Percentiles rank a stretch among this genome's conserved stretches.
Conservation (phyloP, 2,888 invertebrate genomes). For the Thyatira batis region DNA sequence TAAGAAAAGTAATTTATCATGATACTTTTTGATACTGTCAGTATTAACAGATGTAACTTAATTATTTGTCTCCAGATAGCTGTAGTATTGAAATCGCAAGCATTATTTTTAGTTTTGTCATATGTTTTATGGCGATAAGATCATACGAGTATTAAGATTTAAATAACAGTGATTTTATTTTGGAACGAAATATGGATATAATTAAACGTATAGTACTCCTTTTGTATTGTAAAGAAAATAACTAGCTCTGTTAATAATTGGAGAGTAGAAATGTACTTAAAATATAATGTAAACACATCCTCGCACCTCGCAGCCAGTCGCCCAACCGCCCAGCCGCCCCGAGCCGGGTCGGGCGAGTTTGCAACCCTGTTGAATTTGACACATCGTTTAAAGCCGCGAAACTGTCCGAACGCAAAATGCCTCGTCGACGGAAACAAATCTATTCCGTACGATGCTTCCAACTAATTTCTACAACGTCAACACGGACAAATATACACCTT, state of each 20-base stretch:
- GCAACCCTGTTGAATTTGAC: conserved; percentile 1
- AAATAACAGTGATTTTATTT: too few species aligned
- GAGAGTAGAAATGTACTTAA: not conserved
- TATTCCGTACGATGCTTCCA: conserved; percentile 6
- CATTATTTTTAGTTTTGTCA: too few species aligned
- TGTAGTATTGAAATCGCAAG: not conserved
- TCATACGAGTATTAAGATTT: not conserved
- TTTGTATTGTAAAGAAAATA: too few species aligned
- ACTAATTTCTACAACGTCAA: conserved; percentile 4
- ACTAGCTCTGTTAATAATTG: not conserved
- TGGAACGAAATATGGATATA: too few species aligned
- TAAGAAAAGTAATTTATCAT: too few species aligned
- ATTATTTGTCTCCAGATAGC: not conserved
- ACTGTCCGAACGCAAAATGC: conserved; percentile 7
- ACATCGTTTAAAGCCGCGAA: conserved; percentile 5
- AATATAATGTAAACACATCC: not conserved
- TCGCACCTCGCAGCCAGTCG: not conserved
- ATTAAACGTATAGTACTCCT: too few species aligned
- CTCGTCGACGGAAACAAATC: conserved; percentile 13
- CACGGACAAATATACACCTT: not conserved
- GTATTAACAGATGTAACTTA: not conserved
- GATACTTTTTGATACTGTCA: too few species aligned
- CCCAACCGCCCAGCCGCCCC: too few species aligned
- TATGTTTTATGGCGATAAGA: too few species aligned
- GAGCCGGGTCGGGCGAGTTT: not conserved